phyloP scores from a whole-genome alignment of 1,140 invertebrate genomes.

The Batillaria attramentaria region DNA sequence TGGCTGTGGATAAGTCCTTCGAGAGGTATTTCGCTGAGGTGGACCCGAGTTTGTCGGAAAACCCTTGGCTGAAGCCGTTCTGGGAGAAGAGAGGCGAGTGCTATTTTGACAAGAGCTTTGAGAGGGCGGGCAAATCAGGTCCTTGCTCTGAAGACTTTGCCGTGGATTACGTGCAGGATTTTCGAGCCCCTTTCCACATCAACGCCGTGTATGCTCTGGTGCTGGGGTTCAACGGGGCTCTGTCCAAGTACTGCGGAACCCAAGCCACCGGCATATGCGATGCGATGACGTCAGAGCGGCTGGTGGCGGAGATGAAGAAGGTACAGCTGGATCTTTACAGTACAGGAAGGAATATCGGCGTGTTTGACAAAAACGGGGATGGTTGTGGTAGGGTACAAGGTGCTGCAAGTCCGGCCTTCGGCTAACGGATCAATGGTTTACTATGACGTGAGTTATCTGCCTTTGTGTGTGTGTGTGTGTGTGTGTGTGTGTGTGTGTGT shows the following conservation, averaged over 20 bases:
- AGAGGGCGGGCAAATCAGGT: slow-evolving; percentile 13
- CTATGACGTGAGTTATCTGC: too few relatives aligned
- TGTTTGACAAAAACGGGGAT: slow-evolving; percentile 28
- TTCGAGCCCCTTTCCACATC: slow-evolving; percentile 20
- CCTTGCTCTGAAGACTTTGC: not conserved
- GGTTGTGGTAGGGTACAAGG: slow-evolving; percentile 26
- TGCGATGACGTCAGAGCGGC: not conserved
- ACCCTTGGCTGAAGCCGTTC: slow-evolving; percentile 24
- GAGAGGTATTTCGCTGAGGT: not conserved
- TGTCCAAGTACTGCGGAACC: not conserved
- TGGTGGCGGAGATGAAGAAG: slow-evolving; percentile 8
- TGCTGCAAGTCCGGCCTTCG: not conserved
- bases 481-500: slow-evolving; percentile 2
- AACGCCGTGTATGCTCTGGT: slow-evolving; percentile 12
- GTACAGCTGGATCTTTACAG: slow-evolving; percentile 26
- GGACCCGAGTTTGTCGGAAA: not conserved
- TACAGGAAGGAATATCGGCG: not conserved
- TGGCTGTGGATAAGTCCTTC: not conserved
- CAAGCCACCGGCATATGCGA: not conserved
- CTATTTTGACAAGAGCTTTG: slow-evolving; percentile 23
- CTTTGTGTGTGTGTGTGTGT: too few relatives aligned
- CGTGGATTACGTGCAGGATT: slow-evolving; percentile 4
- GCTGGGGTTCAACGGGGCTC: not conserved
- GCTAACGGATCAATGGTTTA: too few relatives aligned
- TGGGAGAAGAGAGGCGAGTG: slow-evolving; percentile 20